Base-by-base conservation (phyloP, 2,888 invertebrate genomes). In the Chaitophorus viminalis region DNA sequence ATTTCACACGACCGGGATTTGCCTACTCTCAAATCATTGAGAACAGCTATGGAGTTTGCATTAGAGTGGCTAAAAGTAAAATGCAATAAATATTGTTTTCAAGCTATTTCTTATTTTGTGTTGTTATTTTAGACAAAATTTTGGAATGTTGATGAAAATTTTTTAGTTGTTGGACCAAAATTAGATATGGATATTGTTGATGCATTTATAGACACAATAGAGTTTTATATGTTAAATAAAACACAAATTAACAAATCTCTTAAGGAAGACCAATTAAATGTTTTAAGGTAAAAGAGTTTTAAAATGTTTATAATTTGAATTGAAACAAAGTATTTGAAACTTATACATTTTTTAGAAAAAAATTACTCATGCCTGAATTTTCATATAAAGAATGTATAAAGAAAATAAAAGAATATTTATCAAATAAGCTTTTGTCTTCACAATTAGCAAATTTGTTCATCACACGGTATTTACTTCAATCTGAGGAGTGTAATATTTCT, bases 1-100 rank as follows among this genome's bases (percentile, higher is more conserved):
- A 94, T 95, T 70, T 95, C 96, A 52, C 97, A 97, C 91, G 93
- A 93, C 85, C 93, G 94, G 89, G 93, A 93, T 89, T 91, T 95
- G 54, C 96, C 96, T 29, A 93, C 94, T 0, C 91, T 95, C 52
- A 92, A 92, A 75, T 91, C 94, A 82, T 92, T 97, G 8, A 92
- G 94, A 91, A 92, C 93, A 89, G 96, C 95, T 4, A 92, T 94
- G 36, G 91, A 92, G 46, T 93, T 94, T 90, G 93, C 94, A 87
- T 91, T 95, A 75, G 91, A 93, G 6, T 97, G 96, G 96, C 91
- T 97, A 1, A 93, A 93, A 90, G 93, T 93, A 91, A 90, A 91
- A 25, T n/a, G 11, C 25, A 25, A 9, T 52, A 29, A 52, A 2
- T 3, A 60, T 21, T 60, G 25, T 8, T 60, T 60, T 18, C 18